phyloP scores from a whole-genome alignment of 2,113 vertebrate species.

The Candoia aspera region DNA sequence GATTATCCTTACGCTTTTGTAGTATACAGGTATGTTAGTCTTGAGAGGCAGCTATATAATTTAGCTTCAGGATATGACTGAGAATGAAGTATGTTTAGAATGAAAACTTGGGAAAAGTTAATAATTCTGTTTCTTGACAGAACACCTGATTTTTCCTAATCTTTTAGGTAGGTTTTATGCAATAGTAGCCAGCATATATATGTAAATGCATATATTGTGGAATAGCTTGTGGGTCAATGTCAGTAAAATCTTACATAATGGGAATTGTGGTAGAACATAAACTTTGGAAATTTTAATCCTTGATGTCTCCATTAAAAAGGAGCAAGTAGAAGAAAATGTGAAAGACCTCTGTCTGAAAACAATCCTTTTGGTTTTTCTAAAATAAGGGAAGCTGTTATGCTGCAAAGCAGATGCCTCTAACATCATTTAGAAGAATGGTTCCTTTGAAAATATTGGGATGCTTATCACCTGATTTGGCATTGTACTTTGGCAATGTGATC shows the following conservation, averaged over 20 bases:
- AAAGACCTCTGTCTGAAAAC: not conserved
- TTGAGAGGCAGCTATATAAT: constrained; percentile 54
- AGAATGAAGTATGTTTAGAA: constrained; percentile 49
- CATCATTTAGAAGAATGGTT: not conserved
- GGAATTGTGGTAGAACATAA: not conserved
- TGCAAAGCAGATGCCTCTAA: not conserved
- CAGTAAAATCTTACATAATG: not conserved
- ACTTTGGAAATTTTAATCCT: not conserved
- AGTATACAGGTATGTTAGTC: constrained; percentile 43
- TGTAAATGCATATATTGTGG: not conserved
- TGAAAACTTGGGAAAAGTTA: constrained; percentile 50
- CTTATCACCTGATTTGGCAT: not conserved
- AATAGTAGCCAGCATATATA: not conserved
- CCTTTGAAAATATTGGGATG: not conserved
- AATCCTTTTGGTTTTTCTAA: not conserved
- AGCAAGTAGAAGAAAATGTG: not conserved
- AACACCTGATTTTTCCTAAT: constrained; percentile 20
- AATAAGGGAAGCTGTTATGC: not conserved
- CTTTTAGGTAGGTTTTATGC: not conserved
- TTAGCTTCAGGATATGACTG: constrained; percentile 43
- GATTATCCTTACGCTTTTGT: constrained; percentile 44
- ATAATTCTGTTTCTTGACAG: not conserved
- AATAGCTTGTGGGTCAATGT: not conserved
- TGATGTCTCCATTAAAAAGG: not conserved
- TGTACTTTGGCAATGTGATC: not conserved